Conservation (phyloP, 2,888 invertebrate species). For the Labia minor region DNA sequence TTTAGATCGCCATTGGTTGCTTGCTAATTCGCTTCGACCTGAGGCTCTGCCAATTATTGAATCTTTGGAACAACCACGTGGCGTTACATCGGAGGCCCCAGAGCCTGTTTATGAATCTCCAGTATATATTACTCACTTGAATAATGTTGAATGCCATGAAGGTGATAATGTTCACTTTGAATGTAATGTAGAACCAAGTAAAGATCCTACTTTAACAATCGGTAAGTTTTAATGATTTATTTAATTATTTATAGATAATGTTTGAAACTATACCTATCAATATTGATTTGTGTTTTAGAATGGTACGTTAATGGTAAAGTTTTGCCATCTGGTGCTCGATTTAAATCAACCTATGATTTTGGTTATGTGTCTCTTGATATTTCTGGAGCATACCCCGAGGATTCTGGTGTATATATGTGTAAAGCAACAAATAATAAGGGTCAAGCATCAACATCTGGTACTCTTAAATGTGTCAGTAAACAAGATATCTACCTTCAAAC, state of each 20-base stretch:
- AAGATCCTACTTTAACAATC: conserved; percentile 79
- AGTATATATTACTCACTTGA: conserved; percentile 80
- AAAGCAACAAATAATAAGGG: conserved; percentile 83
- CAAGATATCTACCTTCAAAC: conserved; percentile 69
- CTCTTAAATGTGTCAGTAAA: conserved; percentile 71
- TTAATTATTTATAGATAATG: background rate
- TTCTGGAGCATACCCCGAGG: conserved; percentile 76
- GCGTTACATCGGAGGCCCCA: conserved; percentile 52
- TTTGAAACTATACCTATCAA: background rate
- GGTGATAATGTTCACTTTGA: conserved; percentile 82
- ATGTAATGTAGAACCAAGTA: conserved; percentile 82
- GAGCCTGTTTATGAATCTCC: conserved; percentile 75
- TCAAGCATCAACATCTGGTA: conserved; percentile 80
- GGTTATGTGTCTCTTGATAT: conserved; percentile 90
- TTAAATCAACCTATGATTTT: conserved; percentile 88
- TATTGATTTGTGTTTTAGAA: too few species aligned
- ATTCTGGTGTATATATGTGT: conserved; percentile 84
- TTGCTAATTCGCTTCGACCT: conserved; percentile 79
- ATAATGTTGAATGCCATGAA: conserved; percentile 80
- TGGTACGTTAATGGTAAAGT: conserved; percentile 93
- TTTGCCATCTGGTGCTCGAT: conserved; percentile 77
- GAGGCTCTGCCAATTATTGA: conserved; percentile 78
- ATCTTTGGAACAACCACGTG: conserved; percentile 70
- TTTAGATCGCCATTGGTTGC: conserved; percentile 69
- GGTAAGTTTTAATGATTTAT: conserved; percentile 31